A percentile compares a stretch with the other conserved stretches of the same genome.
Conservation (phyloP, 2,113 vertebrate species). For the Herpetotheres cachinnans region DNA sequence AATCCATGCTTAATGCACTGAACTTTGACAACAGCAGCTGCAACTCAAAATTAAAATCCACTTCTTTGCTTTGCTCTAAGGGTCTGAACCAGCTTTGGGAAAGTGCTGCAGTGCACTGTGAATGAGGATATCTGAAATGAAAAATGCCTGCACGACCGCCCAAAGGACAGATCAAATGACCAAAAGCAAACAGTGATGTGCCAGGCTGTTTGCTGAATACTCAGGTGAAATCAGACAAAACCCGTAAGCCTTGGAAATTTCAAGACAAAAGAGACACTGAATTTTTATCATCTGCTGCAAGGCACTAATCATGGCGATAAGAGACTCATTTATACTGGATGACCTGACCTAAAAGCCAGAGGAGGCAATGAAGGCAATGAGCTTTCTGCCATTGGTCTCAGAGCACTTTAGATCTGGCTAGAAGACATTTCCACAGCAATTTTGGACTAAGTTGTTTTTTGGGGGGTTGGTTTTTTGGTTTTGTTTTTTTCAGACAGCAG, state of each 20-base stretch:
- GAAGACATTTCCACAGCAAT: background rate
- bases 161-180: conserved; percentile 42
- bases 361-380: background rate
- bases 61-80: conserved; percentile 16
- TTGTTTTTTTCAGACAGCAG: background rate
- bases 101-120: background rate
- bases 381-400: background rate
- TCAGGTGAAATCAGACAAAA: conserved; percentile 24
- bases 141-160: background rate
- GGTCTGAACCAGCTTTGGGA: background rate
- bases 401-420: background rate
- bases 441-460: background rate
- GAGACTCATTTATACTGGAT: background rate
- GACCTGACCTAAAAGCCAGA: background rate
- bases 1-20: conserved; percentile 46
- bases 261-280: background rate
- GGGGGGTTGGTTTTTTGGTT: too few species aligned
- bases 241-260: background rate
- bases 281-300: conserved; percentile 15
- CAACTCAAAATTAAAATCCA: conserved; percentile 61
- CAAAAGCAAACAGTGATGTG: conserved; percentile 18
- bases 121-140: conserved; percentile 19
- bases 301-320: background rate
- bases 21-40: conserved; percentile 58
- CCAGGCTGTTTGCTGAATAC: background rate